These are phyloP conservation scores for Hydriomena furcata DNA, from an alignment of 2,888 invertebrate species.

Conservation along the genomic window DNA sequence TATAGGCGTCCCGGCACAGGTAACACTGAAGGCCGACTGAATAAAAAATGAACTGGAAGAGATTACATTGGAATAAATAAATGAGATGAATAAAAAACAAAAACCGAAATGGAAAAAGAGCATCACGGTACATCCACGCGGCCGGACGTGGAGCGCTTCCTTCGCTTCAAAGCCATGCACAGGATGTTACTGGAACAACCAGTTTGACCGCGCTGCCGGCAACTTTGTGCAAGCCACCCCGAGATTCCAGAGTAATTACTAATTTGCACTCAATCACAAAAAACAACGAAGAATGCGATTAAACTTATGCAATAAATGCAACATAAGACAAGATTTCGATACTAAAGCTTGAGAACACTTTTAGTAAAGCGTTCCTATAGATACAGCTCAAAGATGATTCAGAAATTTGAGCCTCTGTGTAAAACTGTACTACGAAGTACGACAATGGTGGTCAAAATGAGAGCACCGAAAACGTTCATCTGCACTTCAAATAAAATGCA, in stretches of 20 bases:
- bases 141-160: slow-evolving; percentile 84
- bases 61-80: slow-evolving; percentile 85
- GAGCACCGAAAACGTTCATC: slow-evolving; percentile 52
- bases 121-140: slow-evolving; percentile 81
- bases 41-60: slow-evolving; percentile 83
- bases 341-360: slow-evolving; percentile 6
- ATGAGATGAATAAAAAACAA: slow-evolving; percentile 83
- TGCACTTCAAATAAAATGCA: slow-evolving; percentile 48
- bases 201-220: slow-evolving; percentile 42
- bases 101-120: slow-evolving; percentile 78
- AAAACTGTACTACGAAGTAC: not conserved
- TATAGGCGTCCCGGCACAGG: slow-evolving; percentile 78
- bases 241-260: slow-evolving; percentile 37
- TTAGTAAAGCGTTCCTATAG: not conserved
- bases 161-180: slow-evolving; percentile 63
- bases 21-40: slow-evolving; percentile 83
- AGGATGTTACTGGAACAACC: slow-evolving; percentile 63
- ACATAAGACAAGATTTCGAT: slow-evolving; percentile 9
- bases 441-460: slow-evolving; percentile 45
- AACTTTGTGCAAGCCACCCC: slow-evolving; percentile 27
- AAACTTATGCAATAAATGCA: slow-evolving; percentile 12
- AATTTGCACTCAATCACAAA: slow-evolving; percentile 36
- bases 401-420: not conserved
- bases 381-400: not conserved
- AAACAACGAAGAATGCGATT: slow-evolving; percentile 17